These are phyloP conservation scores for Drosophila nannoptera DNA, from an alignment of 1,140 invertebrate genomes.

Conservation along the genomic window DNA sequence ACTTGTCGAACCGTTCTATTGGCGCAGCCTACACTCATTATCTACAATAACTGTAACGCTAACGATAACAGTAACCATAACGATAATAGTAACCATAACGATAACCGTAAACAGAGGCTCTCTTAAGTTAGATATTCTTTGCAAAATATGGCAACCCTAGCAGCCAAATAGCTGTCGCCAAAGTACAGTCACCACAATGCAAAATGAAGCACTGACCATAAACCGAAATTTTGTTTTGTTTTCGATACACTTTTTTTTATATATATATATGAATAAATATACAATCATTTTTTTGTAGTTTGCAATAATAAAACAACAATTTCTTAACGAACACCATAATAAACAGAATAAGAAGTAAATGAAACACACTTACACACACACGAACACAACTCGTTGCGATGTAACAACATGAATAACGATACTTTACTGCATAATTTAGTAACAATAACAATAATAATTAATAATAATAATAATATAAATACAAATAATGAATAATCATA, in stretches of 20 bases:
- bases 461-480: too few species aligned
- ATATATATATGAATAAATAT: too few species aligned
- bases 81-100: constrained; percentile 40
- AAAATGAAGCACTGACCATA: constrained; percentile 47
- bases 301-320: constrained; percentile 51
- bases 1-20: constrained; percentile 60
- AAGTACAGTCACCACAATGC: constrained; percentile 51
- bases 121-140: constrained; percentile 69
- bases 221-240: constrained; percentile 70
- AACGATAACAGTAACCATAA: constrained; percentile 41
- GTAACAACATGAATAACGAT: constrained; percentile 46
- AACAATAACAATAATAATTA: too few species aligned
- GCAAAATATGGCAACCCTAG: constrained; percentile 51
- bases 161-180: constrained; percentile 36
- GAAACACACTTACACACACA: constrained; percentile 21
- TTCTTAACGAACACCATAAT: not conserved
- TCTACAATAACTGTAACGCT: constrained; percentile 31
- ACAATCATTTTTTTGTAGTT: constrained; percentile 58
- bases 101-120: constrained; percentile 69
- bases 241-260: constrained; percentile 41
- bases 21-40: constrained; percentile 46
- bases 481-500: too few species aligned
- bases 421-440: constrained; percentile 40
- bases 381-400: constrained; percentile 30
- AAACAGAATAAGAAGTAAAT: constrained; percentile 29